Evolutionary conservation across 1,140 invertebrate species (phyloP), one percentile per base, ranked within the genome.

Genomic region (Mizuhopecten yessoensis): DNA sequence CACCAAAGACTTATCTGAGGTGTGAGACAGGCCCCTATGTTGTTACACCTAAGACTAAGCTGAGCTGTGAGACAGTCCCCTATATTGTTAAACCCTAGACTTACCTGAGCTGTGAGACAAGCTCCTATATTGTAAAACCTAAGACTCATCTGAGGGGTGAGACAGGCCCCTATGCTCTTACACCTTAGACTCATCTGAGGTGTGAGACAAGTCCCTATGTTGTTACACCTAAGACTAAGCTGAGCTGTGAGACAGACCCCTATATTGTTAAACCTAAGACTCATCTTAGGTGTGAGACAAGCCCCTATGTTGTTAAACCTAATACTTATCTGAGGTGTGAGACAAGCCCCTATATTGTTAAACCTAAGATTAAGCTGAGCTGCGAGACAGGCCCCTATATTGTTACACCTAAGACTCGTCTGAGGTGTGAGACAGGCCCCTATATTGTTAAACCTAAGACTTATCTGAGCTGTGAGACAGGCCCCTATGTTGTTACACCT

Each of bases 71-170:
- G 42, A 15, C 42, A 45, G 9, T 1, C 17, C 42, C 5, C 42
- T 45, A 1, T 20, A 57, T 34, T n/a, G n/a, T n/a, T n/a, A 39
- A 7, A 39, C 5, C 13, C 13, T 39, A 13, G 5, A 86, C 87
- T 89, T 90, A 95, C 95, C 95, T 95, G 92, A n/a, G 94, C 95
- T 87, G 94, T 94, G 33, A 94, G 88, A 89, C 95, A 96, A 20
- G 10, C 9, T 45, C 42, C 42, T 45, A 17, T 20, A 87, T 33
- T 13, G 17, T 45, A 10, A 75, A 88, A 7, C 36, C 5, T 39
- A 39, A 13, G 5, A 39, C 36, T 90, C 89, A 96, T 95, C 95
- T 95, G 92, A n/a, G 94, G 95, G 86, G 94, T 94, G 33, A 94
- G 88, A 89, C 95, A 96, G n/a, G 95, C 95, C 33, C 94, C 17